Evolutionary conservation across 2,888 invertebrate genomes (phyloP).

Genomic region (Scrobipalpa costella): DNA sequence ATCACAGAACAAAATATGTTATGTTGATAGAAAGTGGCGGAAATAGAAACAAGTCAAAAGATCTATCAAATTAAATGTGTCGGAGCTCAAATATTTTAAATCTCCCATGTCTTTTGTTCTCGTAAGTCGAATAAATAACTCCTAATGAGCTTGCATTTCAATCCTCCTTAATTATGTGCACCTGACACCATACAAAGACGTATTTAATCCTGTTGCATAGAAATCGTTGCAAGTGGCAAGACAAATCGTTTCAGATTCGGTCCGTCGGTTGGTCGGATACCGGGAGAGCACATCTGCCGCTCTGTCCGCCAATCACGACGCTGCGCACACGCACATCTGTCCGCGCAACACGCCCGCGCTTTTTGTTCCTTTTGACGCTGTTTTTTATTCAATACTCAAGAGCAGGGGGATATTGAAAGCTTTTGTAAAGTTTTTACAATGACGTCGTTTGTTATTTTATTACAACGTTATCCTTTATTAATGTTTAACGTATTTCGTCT

Average conservation of each 20-base stretch:
- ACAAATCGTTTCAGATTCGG: slow-evolving; percentile 51
- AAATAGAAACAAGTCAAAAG: not conserved
- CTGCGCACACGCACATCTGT: slow-evolving; percentile 69
- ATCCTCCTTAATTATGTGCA: slow-evolving; percentile 22
- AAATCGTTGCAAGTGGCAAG: slow-evolving; percentile 43
- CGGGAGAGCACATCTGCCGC: slow-evolving; percentile 62
- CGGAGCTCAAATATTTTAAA: too few relatives aligned
- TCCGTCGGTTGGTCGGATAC: slow-evolving; percentile 35
- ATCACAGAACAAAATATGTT: not conserved
- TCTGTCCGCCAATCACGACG: slow-evolving; percentile 61
- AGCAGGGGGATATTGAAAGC: slow-evolving; percentile 35
- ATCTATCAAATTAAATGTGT: not conserved
- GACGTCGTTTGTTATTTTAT: not conserved
- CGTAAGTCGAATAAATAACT: not conserved
- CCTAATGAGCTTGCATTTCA: not conserved
- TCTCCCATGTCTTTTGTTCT: not conserved
- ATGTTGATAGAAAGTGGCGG: not conserved
- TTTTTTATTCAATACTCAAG: slow-evolving; percentile 51
- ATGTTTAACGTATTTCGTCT: too few relatives aligned
- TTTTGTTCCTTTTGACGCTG: slow-evolving; percentile 62
- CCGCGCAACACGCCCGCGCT: slow-evolving; percentile 51
- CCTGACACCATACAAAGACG: slow-evolving; percentile 20
- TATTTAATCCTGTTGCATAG: slow-evolving; percentile 23
- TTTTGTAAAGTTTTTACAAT: slow-evolving; percentile 34
- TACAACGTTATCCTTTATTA: not conserved